Evolutionary conservation across 2,113 vertebrate species (phyloP).

Genomic region (Sapajus apella): DNA sequence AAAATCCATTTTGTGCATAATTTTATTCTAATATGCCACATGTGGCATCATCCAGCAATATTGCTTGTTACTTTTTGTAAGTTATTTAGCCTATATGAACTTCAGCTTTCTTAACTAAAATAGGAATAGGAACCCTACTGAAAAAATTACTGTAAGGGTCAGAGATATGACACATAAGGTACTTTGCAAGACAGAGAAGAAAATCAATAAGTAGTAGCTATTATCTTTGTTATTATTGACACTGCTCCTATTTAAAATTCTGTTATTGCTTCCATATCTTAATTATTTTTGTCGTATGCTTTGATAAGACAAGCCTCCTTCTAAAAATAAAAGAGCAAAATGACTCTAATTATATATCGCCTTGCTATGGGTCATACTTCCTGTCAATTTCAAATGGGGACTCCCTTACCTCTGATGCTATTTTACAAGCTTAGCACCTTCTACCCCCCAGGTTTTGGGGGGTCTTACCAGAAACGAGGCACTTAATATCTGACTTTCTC

Average conservation of each 20-base stretch:
- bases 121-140: neutral
- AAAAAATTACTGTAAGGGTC: neutral
- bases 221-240: neutral
- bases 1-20: slow-evolving; percentile 7
- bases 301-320: neutral
- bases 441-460: neutral
- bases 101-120: neutral
- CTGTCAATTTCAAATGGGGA: neutral
- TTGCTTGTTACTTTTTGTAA: neutral
- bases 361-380: neutral
- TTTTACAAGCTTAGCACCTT: neutral
- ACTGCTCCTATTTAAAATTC: slow-evolving; percentile 13
- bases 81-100: slow-evolving; percentile 2
- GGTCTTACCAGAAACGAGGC: neutral
- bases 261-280: neutral
- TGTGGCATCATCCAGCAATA: neutral
- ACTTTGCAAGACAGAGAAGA: neutral
- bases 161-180: neutral
- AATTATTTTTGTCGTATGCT: neutral
- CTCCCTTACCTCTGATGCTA: neutral
- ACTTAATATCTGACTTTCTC: neutral
- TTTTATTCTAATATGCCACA: slow-evolving; percentile 32
- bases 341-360: neutral
- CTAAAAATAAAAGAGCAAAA: slow-evolving; percentile 7
- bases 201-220: neutral